Evolutionary conservation across 1,140 invertebrate genomes (phyloP).

Genomic region (Ephestia elutella): DNA sequence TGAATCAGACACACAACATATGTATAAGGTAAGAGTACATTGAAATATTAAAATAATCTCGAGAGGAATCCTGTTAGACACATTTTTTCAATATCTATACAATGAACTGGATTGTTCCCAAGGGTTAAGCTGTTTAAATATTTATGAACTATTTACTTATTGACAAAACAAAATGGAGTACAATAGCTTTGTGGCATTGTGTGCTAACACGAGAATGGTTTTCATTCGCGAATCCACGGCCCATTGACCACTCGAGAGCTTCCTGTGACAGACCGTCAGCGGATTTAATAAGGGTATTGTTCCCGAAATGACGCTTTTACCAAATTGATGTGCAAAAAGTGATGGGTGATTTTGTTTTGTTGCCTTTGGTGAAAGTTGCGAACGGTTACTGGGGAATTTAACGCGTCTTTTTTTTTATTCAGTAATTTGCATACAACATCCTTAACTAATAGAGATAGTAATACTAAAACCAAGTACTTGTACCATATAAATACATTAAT

Average conservation of each 20-base stretch:
- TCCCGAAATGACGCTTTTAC: neutral
- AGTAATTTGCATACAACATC: too few relatives aligned
- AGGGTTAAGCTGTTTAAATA: conserved; percentile 61
- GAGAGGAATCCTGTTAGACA: too few relatives aligned
- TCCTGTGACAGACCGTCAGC: conserved; percentile 21
- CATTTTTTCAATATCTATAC: too few relatives aligned
- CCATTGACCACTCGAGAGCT: conserved; percentile 50
- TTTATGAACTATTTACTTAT: conserved; percentile 64
- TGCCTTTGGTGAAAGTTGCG: too few relatives aligned
- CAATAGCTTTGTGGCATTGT: conserved; percentile 42
- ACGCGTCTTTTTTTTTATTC: too few relatives aligned
- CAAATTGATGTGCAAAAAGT: neutral
- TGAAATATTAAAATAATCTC: too few relatives aligned
- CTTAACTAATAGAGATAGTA: too few relatives aligned
- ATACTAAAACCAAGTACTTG: too few relatives aligned
- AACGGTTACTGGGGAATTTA: too few relatives aligned
- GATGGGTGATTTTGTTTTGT: neutral
- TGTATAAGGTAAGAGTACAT: too few relatives aligned
- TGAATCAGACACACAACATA: too few relatives aligned
- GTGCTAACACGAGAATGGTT: conserved; percentile 27
- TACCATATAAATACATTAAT: too few relatives aligned
- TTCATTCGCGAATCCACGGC: conserved; percentile 25
- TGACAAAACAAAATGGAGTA: conserved; percentile 57
- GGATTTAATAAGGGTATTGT: conserved; percentile 6
- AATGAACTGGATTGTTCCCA: conserved; percentile 21